phyloP scores from a whole-genome alignment of 2,113 vertebrate genomes.

The Dendropsophus ebraccatus region DNA sequence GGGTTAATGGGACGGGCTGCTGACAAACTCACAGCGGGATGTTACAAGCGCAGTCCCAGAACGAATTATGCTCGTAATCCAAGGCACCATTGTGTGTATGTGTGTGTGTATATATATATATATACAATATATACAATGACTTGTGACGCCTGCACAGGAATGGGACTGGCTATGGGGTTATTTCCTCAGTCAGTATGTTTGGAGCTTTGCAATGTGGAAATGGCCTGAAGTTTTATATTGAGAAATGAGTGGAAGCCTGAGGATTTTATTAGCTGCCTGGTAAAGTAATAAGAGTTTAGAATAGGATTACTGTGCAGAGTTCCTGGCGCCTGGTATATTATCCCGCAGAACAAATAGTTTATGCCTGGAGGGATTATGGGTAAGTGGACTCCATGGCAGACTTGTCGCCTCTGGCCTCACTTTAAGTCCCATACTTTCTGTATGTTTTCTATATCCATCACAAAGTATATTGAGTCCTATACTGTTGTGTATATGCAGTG shows the following conservation, averaged over 20 bases:
- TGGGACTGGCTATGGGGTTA: background rate
- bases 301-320: background rate
- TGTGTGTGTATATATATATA: no score
- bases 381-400: background rate
- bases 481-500: no score
- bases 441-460: no score
- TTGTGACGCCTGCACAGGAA: background rate
- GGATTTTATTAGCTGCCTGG: background rate
- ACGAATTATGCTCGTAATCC: no score
- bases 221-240: background rate
- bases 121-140: no score
- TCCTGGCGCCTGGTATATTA: slow-evolving; percentile 1
- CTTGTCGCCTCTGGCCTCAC: background rate
- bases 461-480: no score
- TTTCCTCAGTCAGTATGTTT: background rate
- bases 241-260: slow-evolving; percentile 5
- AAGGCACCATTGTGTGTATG: no score
- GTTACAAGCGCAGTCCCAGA: no score
- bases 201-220: background rate
- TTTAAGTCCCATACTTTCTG: background rate
- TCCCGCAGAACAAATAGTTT: background rate
- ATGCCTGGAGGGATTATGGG: slow-evolving; percentile 40
- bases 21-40: no score
- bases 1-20: no score
- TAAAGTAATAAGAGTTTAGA: slow-evolving; percentile 32